phyloP scores from a whole-genome alignment of 2,888 invertebrate species.

The Isotomurus palustris region DNA sequence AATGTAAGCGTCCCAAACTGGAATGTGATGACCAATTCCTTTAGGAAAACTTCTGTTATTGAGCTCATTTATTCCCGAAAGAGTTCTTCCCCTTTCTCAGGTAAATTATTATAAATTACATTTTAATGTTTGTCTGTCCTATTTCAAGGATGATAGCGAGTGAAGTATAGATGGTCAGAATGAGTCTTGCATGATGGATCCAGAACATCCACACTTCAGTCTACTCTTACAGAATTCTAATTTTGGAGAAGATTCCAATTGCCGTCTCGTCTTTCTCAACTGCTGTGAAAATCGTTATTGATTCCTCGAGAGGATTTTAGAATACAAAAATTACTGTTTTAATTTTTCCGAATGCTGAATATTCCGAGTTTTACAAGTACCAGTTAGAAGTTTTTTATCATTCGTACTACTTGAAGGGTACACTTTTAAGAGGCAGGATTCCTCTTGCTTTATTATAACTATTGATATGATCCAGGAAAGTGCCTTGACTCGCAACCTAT shows the following conservation, averaged over 20 bases:
- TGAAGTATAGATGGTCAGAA: constrained; percentile 23
- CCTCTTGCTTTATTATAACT: too few relatives aligned
- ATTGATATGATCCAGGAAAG: too few relatives aligned
- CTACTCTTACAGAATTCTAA: too few relatives aligned
- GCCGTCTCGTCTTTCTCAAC: not conserved
- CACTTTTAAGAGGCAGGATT: too few relatives aligned
- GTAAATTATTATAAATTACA: constrained; percentile 17
- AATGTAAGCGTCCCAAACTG: constrained; percentile 47
- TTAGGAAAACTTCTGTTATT: constrained; percentile 26
- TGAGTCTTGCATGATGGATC: constrained; percentile 7
- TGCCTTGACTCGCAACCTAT: too few relatives aligned
- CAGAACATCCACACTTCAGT: not conserved
- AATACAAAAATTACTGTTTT: too few relatives aligned
- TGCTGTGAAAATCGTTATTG: not conserved
- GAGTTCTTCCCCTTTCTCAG: constrained; percentile 32
- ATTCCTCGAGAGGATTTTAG: too few relatives aligned
- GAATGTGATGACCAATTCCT: constrained; percentile 35
- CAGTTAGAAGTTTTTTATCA: too few relatives aligned
- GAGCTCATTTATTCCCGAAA: constrained; percentile 31
- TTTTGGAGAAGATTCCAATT: too few relatives aligned
- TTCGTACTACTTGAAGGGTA: too few relatives aligned
- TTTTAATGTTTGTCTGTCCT: constrained; percentile 38
- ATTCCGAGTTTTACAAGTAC: too few relatives aligned
- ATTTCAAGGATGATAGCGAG: constrained; percentile 40
- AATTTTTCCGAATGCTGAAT: too few relatives aligned